Percentiles rank a stretch among this genome's conserved stretches.
Evolutionary conservation across 1,140 invertebrate genomes (phyloP).

Genomic region (Nixonia krombeini): DNA sequence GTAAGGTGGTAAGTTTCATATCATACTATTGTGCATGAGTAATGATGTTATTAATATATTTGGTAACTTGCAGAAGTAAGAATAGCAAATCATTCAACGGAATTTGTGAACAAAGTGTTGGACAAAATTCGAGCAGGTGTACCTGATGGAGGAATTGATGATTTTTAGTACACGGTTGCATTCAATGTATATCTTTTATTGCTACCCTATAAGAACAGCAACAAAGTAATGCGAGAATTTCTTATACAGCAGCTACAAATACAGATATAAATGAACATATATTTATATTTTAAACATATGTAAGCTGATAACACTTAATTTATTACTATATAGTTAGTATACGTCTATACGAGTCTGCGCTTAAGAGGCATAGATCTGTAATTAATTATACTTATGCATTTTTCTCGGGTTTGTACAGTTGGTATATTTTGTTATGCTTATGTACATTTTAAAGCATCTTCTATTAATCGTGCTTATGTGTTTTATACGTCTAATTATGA

Average conservation of each 20-base stretch:
- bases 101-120: constrained; percentile 89
- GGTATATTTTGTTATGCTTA: not conserved
- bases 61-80: constrained; percentile 75
- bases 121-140: constrained; percentile 81
- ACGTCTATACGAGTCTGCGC: constrained; percentile 42
- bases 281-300: constrained; percentile 13
- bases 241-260: not conserved
- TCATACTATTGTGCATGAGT: not conserved
- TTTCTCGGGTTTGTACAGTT: not conserved
- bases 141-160: constrained; percentile 78
- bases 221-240: constrained; percentile 1
- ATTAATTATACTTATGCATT: constrained; percentile 15
- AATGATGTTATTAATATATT: no score
- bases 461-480: not conserved
- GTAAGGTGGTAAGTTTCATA: not conserved
- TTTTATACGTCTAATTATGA: not conserved
- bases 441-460: no score
- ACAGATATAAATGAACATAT: not conserved
- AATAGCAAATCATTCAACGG: constrained; percentile 87
- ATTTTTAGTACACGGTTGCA: constrained; percentile 66
- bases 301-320: constrained; percentile 51
- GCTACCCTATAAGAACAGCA: not conserved
- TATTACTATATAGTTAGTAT: constrained; percentile 52
- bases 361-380: constrained; percentile 25
- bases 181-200: constrained; percentile 12